Evolutionary conservation across 2,797 vertebrate species (phyloP), one percentile per base, ranked within the genome.

Genomic region (Acridotheres tristis): DNA sequence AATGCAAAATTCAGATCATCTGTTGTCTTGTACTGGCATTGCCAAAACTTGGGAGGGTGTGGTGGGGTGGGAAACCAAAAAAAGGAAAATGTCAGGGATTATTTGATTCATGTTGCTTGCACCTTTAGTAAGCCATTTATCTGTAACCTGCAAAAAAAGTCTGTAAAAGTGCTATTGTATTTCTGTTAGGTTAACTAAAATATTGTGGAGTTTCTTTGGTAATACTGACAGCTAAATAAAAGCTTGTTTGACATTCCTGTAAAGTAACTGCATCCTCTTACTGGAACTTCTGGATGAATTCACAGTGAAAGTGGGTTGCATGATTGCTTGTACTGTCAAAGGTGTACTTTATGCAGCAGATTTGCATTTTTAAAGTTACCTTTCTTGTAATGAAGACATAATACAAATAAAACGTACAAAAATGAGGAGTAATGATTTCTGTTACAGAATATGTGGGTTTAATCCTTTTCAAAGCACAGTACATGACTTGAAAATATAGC

Each of bases 351-450:
- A 90, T 94, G 91, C 85, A 7, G 86, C 93, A 97, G 66, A 97
- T 97, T n/a, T 97, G 97, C 96, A 97, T 96, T 98, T 98, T 98
- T 96, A 85, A 98, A 97, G 94, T 94, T 90, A 71, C 89, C 83
- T 96, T 83, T 96, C 97, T 97, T 97, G 97, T 97, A 97, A 97
- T 88, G 95, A 95, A 87, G 92, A 96, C 85, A 67, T 94, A 82
- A 91, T 54, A 96, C 86, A 96, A 98, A 97, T 98, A 98, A 98
- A 97, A 97, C 88, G 53, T 93, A 94, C 80, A 95, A 96, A 92
- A 88, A 63, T 48, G 85, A 95, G 76, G 58, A 95, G 93, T 79
- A 96, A 74, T 95, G 68, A 78, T 87, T 96, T 97, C 94, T 80
- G 93, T 88, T 96, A 92, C 86, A 94, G 73, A 79, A 90, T 68